phyloP scores from a whole-genome alignment of 2,888 invertebrate genomes.

The Macaria notata region DNA sequence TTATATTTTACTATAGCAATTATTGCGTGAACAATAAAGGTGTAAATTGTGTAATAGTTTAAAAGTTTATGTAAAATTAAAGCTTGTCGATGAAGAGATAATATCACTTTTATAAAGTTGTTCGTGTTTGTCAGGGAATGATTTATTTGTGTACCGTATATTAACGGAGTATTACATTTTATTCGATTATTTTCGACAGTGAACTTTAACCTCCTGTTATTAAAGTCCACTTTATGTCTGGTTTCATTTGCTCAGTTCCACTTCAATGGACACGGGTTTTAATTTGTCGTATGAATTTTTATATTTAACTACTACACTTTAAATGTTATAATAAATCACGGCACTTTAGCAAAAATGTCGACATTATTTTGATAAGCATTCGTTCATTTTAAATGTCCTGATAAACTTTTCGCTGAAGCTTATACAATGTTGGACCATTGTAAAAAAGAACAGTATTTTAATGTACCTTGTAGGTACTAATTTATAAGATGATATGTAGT shows the following conservation, averaged over 20 bases:
- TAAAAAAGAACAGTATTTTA: too few relatives aligned
- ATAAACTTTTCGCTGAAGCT: too few relatives aligned
- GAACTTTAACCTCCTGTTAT: slow-evolving; percentile 4
- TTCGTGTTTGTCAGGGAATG: slow-evolving; percentile 48
- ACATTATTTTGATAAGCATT: slow-evolving; percentile 23
- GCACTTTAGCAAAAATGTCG: slow-evolving; percentile 30
- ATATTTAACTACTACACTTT: slow-evolving; percentile 28
- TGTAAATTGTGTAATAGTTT: slow-evolving; percentile 35
- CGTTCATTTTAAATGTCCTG: slow-evolving; percentile 5
- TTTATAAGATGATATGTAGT: too few relatives aligned
- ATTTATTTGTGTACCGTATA: slow-evolving; percentile 44
- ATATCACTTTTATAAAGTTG: slow-evolving; percentile 60
- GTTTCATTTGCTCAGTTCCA: slow-evolving; percentile 1
- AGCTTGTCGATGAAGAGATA: slow-evolving; percentile 38
- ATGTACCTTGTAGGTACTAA: too few relatives aligned
- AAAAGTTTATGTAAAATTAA: slow-evolving; percentile 27
- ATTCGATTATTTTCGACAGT: slow-evolving; percentile 33
- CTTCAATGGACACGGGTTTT: slow-evolving; percentile 25
- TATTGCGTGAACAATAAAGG: slow-evolving; percentile 39
- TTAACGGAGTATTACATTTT: slow-evolving; percentile 26
- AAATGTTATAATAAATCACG: slow-evolving; percentile 31
- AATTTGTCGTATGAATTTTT: slow-evolving; percentile 31
- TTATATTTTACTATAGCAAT: slow-evolving; percentile 35
- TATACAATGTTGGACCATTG: too few relatives aligned
- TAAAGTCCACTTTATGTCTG: slow-evolving; percentile 12